These are phyloP conservation scores for Eupithecia vulgata DNA, from an alignment of 2,888 invertebrate species.

Conservation along the genomic window DNA sequence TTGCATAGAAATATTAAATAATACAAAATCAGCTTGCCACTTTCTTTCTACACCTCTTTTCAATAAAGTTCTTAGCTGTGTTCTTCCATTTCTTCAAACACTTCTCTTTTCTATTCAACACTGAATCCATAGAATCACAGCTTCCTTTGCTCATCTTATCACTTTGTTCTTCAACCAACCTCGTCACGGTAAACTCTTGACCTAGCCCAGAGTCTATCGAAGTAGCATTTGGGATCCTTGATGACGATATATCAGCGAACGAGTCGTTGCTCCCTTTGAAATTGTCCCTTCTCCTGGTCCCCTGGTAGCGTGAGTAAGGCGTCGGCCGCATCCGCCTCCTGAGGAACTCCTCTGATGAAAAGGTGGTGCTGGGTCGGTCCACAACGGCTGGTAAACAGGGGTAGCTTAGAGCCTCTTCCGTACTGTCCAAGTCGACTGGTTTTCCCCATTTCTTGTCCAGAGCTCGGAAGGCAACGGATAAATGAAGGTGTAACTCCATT, in stretches of 20 bases:
- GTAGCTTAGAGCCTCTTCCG: conserved; percentile 41
- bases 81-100: conserved; percentile 44
- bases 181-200: conserved; percentile 31
- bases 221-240: conserved; percentile 48
- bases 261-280: conserved; percentile 50
- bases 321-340: conserved; percentile 47
- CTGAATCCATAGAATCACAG: conserved; percentile 41
- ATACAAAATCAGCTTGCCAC: conserved; percentile 6
- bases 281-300: conserved; percentile 40
- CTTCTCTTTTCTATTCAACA: conserved; percentile 36
- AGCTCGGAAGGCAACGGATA: conserved; percentile 62
- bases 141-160: conserved; percentile 12
- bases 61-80: conserved; percentile 44
- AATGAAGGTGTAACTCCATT: conserved; percentile 68
- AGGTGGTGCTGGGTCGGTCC: conserved; percentile 58
- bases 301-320: conserved; percentile 51
- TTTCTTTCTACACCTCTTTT: conserved; percentile 42
- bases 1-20: not conserved
- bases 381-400: conserved; percentile 56
- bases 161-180: conserved; percentile 34
- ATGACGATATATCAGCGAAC: conserved; percentile 58
- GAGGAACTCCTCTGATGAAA: conserved; percentile 65
- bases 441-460: conserved; percentile 67
- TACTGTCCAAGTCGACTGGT: conserved; percentile 59
- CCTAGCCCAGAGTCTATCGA: conserved; percentile 40